phyloP scores from a whole-genome alignment of 2,113 vertebrate species.

The Takifugu bimaculatus region DNA sequence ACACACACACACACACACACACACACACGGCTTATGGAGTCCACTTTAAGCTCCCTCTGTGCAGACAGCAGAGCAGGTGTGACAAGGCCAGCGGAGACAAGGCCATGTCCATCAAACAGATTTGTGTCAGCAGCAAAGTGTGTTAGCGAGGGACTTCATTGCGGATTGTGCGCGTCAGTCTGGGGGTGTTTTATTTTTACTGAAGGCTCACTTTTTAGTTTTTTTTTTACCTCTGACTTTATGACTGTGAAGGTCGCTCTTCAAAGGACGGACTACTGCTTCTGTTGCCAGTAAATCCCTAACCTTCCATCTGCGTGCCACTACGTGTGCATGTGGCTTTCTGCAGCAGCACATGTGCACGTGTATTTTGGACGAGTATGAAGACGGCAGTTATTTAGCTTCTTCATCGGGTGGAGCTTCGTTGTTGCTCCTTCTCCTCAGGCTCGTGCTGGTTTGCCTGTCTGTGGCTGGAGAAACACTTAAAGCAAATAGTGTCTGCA shows the following conservation, averaged over 20 bases:
- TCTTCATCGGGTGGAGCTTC: conserved; percentile 2
- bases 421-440: conserved; percentile 20
- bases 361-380: conserved; percentile 4
- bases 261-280: conserved; percentile 46
- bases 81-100: conserved; percentile 34
- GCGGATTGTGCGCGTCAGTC: conserved; percentile 10
- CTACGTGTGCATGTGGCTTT: conserved; percentile 13
- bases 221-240: conserved; percentile 55
- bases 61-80: conserved; percentile 42
- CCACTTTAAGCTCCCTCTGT: conserved; percentile 16
- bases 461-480: conserved; percentile 47
- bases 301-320: conserved; percentile 19
- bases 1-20: neutral
- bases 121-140: conserved; percentile 34
- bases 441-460: conserved; percentile 33
- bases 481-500: conserved; percentile 33
- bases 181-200: conserved; percentile 25
- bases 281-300: conserved; percentile 42
- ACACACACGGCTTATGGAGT: conserved; percentile 36
- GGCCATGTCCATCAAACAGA: conserved; percentile 37
- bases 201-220: conserved; percentile 40
- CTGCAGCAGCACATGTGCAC: neutral
- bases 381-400: too few relatives aligned
- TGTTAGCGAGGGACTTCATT: conserved; percentile 7
- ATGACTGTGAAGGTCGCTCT: conserved; percentile 41